These are phyloP conservation scores for Lontra canadensis DNA, from an alignment of 2,113 vertebrate genomes.

Conservation along the genomic window DNA sequence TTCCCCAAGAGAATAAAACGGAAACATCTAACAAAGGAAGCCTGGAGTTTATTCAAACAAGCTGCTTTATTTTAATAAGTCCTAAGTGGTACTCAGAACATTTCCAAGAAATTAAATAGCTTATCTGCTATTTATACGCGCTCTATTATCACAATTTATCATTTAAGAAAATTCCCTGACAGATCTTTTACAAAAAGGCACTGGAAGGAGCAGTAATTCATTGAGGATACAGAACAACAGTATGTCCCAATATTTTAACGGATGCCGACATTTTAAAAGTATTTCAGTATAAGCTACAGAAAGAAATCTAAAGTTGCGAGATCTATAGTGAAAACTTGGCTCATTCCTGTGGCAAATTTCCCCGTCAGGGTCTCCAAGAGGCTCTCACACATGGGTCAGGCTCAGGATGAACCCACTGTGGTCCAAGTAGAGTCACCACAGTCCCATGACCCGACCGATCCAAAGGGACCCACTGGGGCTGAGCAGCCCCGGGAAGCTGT, in stretches of 20 bases:
- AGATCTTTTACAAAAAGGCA: background rate
- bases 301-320: background rate
- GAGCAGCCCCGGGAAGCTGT: rapidly evolving
- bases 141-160: background rate
- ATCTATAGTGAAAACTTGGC: background rate
- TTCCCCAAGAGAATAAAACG: background rate
- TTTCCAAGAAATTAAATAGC: constrained; percentile 30
- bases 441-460: too few species aligned
- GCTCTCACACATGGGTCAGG: background rate
- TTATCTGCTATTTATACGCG: constrained; percentile 21
- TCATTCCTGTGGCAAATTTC: background rate
- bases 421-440: background rate
- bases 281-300: background rate
- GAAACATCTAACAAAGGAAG: constrained; percentile 43
- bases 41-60: constrained; percentile 42
- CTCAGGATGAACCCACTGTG: rapidly evolving
- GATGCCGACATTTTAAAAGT: background rate
- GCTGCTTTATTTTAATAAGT: constrained; percentile 54
- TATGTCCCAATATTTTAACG: background rate
- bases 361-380: background rate
- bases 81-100: constrained; percentile 43
- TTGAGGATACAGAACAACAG: background rate
- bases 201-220: background rate
- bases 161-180: background rate
- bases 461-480: background rate